A percentile compares a stretch with the other conserved stretches of the same genome.
Conservation (phyloP, 2,888 invertebrate genomes). For the Scaptomyza parva region DNA sequence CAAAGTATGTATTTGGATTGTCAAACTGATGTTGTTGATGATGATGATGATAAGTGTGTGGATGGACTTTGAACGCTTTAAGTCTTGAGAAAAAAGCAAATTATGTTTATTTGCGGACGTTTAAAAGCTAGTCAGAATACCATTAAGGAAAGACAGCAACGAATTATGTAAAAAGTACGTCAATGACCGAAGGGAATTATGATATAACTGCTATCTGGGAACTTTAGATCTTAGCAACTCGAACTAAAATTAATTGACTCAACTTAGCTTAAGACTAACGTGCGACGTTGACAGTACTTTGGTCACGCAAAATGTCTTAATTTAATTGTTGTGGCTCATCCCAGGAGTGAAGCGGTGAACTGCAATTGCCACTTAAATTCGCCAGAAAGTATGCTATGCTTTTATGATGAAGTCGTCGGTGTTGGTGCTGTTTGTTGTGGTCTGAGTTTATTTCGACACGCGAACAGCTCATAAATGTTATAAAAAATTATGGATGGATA, state of each 20-base stretch:
- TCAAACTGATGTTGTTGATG: constrained; percentile 35
- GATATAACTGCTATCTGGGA: neutral
- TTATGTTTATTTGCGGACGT: constrained; percentile 14
- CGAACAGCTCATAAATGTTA: constrained; percentile 62
- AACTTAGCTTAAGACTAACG: constrained; percentile 21
- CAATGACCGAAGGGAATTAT: neutral
- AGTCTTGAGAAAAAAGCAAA: neutral
- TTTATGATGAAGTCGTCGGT: constrained; percentile 21
- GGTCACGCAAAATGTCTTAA: constrained; percentile 53
- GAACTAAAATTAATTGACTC: constrained; percentile 40
- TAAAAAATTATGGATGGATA: constrained; percentile 39
- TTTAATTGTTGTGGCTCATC: constrained; percentile 41
- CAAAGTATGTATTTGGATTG: constrained; percentile 22
- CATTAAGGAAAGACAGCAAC: constrained; percentile 47
- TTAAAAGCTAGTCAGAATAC: constrained; percentile 54
- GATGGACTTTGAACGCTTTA: constrained; percentile 6
- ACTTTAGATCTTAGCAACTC: constrained; percentile 10
- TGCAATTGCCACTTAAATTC: constrained; percentile 30
- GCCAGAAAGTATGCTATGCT: constrained; percentile 31
- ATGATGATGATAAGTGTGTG: constrained; percentile 28
- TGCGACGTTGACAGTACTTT: constrained; percentile 26
- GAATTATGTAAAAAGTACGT: constrained; percentile 27
- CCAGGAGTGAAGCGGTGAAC: neutral
- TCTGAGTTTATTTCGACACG: constrained; percentile 43
- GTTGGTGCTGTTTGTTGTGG: constrained; percentile 14